These are phyloP conservation scores for Drosophila neonasuta DNA, from an alignment of 2,888 invertebrate species.

Conservation along the genomic window DNA sequence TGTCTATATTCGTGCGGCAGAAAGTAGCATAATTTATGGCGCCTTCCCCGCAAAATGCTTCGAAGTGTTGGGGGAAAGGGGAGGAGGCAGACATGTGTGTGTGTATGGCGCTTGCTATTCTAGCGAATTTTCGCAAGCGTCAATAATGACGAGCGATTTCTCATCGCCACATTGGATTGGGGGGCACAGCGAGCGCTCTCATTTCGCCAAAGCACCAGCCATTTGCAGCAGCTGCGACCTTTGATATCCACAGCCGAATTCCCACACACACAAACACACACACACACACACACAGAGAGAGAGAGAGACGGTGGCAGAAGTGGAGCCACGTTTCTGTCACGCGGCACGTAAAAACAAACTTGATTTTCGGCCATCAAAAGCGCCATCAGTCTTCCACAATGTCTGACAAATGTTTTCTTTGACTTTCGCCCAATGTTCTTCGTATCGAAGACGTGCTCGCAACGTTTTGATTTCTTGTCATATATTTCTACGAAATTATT, in stretches of 20 bases:
- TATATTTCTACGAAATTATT: conserved; percentile 71
- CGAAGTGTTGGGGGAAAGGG: background rate
- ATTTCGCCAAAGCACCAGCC: conserved; percentile 76
- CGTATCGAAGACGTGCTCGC: conserved; percentile 62
- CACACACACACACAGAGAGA: too few species aligned
- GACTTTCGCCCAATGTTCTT: conserved; percentile 46
- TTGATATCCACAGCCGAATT: conserved; percentile 67
- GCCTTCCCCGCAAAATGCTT: conserved; percentile 7
- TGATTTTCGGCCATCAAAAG: conserved; percentile 77
- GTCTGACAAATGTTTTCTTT: conserved; percentile 73
- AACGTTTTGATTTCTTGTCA: conserved; percentile 46
- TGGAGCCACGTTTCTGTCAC: conserved; percentile 44
- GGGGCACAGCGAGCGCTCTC: conserved; percentile 34
- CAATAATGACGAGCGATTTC: conserved; percentile 78
- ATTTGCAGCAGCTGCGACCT: conserved; percentile 78
- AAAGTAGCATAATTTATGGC: conserved; percentile 74
- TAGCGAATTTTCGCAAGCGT: conserved; percentile 71
- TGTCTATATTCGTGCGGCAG: conserved; percentile 65
- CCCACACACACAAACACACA: conserved; percentile 23
- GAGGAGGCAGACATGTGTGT: conserved; percentile 49
- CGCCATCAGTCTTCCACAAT: conserved; percentile 71
- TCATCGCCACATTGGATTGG: conserved; percentile 56
- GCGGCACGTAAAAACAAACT: conserved; percentile 76
- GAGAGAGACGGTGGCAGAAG: too few species aligned
- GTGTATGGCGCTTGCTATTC: conserved; percentile 12